Conservation (phyloP, 2,888 invertebrate genomes). For the Andricus quercusramuli region DNA sequence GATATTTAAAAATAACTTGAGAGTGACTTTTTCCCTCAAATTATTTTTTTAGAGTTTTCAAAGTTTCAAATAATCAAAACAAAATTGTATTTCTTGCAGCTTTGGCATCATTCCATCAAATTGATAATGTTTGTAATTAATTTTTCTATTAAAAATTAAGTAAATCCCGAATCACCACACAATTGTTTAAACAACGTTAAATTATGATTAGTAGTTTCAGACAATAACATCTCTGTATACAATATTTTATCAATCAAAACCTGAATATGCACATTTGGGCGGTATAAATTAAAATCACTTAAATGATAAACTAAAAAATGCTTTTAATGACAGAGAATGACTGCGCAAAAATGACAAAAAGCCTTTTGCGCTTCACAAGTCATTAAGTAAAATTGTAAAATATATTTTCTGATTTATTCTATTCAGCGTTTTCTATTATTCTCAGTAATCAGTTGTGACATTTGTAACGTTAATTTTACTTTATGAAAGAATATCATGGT, state of each 20-base stretch:
- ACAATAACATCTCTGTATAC: neutral
- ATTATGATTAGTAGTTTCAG: neutral
- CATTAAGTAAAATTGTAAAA: constrained; percentile 5
- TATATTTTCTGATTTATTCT: neutral
- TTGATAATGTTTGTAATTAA: neutral
- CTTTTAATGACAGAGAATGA: neutral
- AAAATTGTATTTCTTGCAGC: neutral
- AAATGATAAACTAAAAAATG: neutral
- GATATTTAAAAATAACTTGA: constrained; percentile 6
- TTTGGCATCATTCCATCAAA: neutral
- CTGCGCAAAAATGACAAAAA: neutral
- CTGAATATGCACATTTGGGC: neutral
- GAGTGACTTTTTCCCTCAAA: neutral
- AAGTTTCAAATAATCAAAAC: neutral
- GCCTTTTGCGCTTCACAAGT: neutral
- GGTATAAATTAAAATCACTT: neutral
- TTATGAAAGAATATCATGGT: no score
- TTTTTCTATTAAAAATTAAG: neutral
- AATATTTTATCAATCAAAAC: neutral
- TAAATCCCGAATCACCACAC: neutral
- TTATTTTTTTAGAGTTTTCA: neutral
- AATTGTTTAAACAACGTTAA: neutral
- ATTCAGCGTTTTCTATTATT: neutral
- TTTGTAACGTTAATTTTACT: neutral
- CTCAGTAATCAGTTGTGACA: neutral